A percentile compares a stretch with the other conserved stretches of the same genome.
Evolutionary conservation across 2,797 vertebrate species (phyloP).

Genomic region (Zenarchopterus dispar): DNA sequence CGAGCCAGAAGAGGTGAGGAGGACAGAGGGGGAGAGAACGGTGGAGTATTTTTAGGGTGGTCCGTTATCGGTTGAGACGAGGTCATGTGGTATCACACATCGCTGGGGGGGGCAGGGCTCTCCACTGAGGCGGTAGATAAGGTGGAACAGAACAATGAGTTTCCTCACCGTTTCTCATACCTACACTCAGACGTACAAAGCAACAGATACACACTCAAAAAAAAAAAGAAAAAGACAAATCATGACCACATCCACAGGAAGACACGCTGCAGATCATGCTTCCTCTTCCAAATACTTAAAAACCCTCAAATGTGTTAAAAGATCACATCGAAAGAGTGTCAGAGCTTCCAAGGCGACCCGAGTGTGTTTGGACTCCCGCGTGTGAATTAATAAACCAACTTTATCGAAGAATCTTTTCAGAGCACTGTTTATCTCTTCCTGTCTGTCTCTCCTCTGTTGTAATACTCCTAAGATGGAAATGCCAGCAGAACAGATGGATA

Average conservation of each 20-base stretch:
- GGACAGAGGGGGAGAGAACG: conserved; percentile 49
- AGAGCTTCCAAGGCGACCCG: conserved; percentile 16
- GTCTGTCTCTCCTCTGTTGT: conserved; percentile 45
- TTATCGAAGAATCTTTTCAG: conserved; percentile 18
- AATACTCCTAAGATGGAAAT: conserved; percentile 64
- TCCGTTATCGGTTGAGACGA: conserved; percentile 75
- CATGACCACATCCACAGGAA: conserved; percentile 61
- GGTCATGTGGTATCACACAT: conserved; percentile 65
- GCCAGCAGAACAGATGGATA: conserved; percentile 79
- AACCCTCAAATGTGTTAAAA: conserved; percentile 30
- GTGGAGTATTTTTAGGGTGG: conserved; percentile 80
- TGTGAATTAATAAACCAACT: conserved; percentile 25
- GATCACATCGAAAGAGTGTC: conserved; percentile 27
- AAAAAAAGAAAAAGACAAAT: not conserved
- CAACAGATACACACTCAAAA: conserved; percentile 10
- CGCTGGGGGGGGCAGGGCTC: conserved; percentile 63
- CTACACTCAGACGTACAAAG: conserved; percentile 8
- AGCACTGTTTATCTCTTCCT: conserved; percentile 31
- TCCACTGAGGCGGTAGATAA: conserved; percentile 64
- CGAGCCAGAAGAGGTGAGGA: conserved; percentile 67
- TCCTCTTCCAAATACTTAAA: conserved; percentile 26
- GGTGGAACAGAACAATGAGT: conserved; percentile 65
- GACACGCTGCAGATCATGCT: conserved; percentile 26
- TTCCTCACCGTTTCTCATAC: conserved; percentile 27
- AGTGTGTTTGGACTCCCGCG: conserved; percentile 14